Base-by-base conservation (phyloP, 2,888 invertebrate genomes). In the Cerceris rybyensis region DNA sequence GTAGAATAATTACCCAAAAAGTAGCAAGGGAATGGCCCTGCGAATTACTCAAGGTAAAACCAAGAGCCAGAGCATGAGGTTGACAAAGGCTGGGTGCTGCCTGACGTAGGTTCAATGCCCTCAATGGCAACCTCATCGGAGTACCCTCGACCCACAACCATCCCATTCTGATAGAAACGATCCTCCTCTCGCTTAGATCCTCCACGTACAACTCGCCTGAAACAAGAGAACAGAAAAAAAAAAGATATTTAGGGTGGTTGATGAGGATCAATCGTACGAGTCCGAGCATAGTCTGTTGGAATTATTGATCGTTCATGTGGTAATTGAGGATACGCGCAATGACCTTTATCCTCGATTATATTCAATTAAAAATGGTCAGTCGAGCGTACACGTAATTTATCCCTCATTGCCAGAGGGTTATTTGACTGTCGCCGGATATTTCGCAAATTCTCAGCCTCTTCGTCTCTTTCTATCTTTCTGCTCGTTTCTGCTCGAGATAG, bases 61-160 rank as follows among this genome's bases (percentile, higher is more conserved):
- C 92, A 16, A 92, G 88, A 13, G 91, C 92, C 11, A 91, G 79
- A 13, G 89, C 90, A 78, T 92, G 92, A 0, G 92, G 92, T 77
- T 92, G 92, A 78, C 90, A 91, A 70, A 90, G 86, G 67, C 89
- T 89, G 16, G 91, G 87, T 46, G 88, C 78, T 42, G 92, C 92
- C 78, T 92, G 92, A 39, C 90, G 90, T 14, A 92, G 88, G 85
- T 92, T 92, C 79, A 92, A 87, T 28, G 92, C 91, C 80, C 92
- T 89, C 78, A 92, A 77, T 4, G 92, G 89, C 70, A 92, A 77
- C 69, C 88, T 88, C 91, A 91, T 92, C 71, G 89, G 88, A 14
- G 91, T 91, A 68, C 90, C 90, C 81, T 92, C 92, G 75, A 92
- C 92, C 92, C 92, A 92, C 61, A 92, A 83, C 90, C 90, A 92